These are phyloP conservation scores for Takifugu flavidus DNA, from an alignment of 2,113 vertebrate genomes.

Conservation along the genomic window DNA sequence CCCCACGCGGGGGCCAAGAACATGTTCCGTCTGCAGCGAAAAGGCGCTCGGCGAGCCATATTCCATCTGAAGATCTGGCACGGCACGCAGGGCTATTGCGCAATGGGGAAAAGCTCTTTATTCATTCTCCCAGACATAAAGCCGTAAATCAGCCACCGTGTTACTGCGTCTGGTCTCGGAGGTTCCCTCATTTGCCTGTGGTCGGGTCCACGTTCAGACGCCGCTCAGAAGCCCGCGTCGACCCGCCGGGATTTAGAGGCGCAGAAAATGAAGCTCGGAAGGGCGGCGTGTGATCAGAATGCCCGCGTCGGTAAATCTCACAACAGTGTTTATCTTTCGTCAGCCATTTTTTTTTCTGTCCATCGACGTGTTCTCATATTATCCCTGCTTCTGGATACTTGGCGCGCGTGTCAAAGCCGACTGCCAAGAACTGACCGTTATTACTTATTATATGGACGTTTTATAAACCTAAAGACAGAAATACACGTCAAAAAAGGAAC, in stretches of 20 bases:
- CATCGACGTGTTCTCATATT: neutral
- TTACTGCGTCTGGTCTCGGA: slow-evolving; percentile 13
- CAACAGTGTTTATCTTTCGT: no score
- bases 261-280: no score
- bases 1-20: slow-evolving; percentile 45
- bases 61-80: slow-evolving; percentile 47
- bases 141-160: slow-evolving; percentile 25
- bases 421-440: slow-evolving; percentile 27
- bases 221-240: neutral
- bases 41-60: slow-evolving; percentile 33
- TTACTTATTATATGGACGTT: slow-evolving; percentile 16
- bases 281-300: neutral
- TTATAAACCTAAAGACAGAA: slow-evolving; percentile 21
- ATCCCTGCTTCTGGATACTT: slow-evolving; percentile 1
- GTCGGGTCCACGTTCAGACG: slow-evolving; percentile 14
- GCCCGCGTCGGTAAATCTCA: no score
- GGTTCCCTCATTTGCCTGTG: slow-evolving; percentile 22
- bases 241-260: neutral
- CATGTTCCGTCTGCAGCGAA: slow-evolving; percentile 36
- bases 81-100: slow-evolving; percentile 29
- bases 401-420: slow-evolving; percentile 14
- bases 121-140: slow-evolving; percentile 17
- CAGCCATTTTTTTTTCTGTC: slow-evolving; percentile 2
- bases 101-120: slow-evolving; percentile 36
- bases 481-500: neutral